Evolutionary conservation across 1,140 invertebrate species (phyloP).

Genomic region (Zeugodacus cucurbitae): DNA sequence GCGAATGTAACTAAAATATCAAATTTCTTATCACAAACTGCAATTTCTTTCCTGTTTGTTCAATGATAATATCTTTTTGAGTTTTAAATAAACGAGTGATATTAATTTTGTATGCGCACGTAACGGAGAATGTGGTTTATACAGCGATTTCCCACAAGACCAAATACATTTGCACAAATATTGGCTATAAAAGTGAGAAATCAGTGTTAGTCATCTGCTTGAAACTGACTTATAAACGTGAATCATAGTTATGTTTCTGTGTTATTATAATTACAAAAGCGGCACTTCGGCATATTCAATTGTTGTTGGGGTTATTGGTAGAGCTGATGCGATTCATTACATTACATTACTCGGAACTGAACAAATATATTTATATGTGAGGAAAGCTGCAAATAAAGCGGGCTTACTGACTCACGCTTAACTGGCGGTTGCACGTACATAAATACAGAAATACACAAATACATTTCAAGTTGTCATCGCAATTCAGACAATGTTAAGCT

Average conservation of each 20-base stretch:
- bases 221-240: neutral
- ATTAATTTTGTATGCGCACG: too few relatives aligned
- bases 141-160: too few relatives aligned
- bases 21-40: too few relatives aligned
- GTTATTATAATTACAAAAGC: neutral
- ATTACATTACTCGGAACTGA: neutral
- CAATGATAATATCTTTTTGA: too few relatives aligned
- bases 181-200: neutral
- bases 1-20: too few relatives aligned
- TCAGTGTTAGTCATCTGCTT: neutral
- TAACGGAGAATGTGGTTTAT: too few relatives aligned
- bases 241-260: neutral
- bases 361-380: neutral
- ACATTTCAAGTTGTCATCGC: neutral
- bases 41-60: too few relatives aligned
- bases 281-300: neutral
- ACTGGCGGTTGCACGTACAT: neutral
- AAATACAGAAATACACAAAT: neutral
- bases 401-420: constrained; percentile 18
- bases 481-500: neutral
- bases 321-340: neutral
- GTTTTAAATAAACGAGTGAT: too few relatives aligned
- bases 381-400: neutral
- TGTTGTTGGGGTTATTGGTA: neutral
- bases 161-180: neutral